Evolutionary conservation across 2,797 vertebrate genomes (phyloP).

Genomic region (Crax fasciolata): DNA sequence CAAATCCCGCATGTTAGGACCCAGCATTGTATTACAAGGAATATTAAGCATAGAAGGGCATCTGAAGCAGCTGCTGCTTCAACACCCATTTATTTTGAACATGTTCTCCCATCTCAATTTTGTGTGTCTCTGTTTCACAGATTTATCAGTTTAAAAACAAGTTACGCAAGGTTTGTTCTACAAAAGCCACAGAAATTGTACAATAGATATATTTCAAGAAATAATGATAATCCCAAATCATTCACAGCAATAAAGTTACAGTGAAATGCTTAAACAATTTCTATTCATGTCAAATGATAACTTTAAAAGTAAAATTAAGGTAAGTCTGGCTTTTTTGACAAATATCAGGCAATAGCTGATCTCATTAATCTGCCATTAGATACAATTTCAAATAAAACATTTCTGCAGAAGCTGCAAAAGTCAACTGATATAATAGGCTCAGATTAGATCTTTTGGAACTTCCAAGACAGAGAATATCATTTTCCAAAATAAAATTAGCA

Average conservation of each 20-base stretch:
- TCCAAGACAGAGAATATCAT: neutral
- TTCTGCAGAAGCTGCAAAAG: neutral
- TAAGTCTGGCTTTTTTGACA: neutral
- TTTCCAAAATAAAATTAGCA: neutral
- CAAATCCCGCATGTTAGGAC: neutral
- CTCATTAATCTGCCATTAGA: neutral
- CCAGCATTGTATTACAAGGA: neutral
- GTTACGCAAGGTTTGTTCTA: neutral
- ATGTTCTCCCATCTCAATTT: neutral
- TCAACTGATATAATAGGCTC: neutral
- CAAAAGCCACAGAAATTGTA: neutral
- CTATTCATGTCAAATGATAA: neutral
- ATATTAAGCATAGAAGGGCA: neutral
- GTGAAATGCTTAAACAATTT: neutral
- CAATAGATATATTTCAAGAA: neutral
- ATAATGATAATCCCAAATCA: neutral
- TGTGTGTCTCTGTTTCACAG: neutral
- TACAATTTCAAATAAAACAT: neutral
- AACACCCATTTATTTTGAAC: slow-evolving; percentile 18
- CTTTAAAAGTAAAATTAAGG: neutral
- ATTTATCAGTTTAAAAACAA: neutral
- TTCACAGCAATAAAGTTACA: neutral
- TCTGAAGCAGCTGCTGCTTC: neutral
- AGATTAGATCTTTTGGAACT: neutral
- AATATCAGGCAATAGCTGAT: neutral